Percentiles rank a stretch among this genome's conserved stretches.
phyloP scores from a whole-genome alignment of 2,888 invertebrate species.

The Caenorhabditis virilis region DNA sequence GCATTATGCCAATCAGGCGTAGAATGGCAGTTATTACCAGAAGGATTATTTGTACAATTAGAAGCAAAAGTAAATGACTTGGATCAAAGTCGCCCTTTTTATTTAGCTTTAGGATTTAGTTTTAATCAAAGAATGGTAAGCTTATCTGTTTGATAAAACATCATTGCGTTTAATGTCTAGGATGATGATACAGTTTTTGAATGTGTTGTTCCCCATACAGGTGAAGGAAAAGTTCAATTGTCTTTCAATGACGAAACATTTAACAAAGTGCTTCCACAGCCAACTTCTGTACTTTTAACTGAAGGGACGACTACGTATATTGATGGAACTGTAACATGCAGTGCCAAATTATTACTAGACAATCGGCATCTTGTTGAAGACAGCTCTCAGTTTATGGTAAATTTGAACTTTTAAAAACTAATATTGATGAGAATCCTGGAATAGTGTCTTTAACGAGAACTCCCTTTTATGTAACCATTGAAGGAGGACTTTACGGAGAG shows the following conservation, averaged over 20 bases:
- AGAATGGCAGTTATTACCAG: constrained; percentile 49
- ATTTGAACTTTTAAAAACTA: background rate
- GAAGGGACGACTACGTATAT: constrained; percentile 36
- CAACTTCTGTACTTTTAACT: constrained; percentile 41
- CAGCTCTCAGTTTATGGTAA: constrained; percentile 43
- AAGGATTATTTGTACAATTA: constrained; percentile 45
- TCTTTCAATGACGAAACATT: constrained; percentile 57
- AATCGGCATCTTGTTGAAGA: constrained; percentile 35
- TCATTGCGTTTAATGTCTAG: constrained; percentile 17
- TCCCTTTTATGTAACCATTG: no score
- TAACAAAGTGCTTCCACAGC: constrained; percentile 53
- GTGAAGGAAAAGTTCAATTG: constrained; percentile 43
- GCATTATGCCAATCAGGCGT: constrained; percentile 46
- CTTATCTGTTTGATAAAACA: background rate
- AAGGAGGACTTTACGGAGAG: no score
- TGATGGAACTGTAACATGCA: constrained; percentile 47
- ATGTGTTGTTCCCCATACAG: constrained; percentile 45
- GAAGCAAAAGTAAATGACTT: constrained; percentile 42
- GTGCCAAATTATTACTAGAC: constrained; percentile 40
- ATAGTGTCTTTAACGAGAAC: no score
- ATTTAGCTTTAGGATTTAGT: constrained; percentile 50
- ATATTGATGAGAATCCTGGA: no score
- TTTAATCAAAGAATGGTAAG: constrained; percentile 55
- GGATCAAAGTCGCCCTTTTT: constrained; percentile 47
- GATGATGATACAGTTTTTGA: constrained; percentile 57